Conservation (phyloP, 2,888 invertebrate genomes). For the Andrena bucephala region DNA sequence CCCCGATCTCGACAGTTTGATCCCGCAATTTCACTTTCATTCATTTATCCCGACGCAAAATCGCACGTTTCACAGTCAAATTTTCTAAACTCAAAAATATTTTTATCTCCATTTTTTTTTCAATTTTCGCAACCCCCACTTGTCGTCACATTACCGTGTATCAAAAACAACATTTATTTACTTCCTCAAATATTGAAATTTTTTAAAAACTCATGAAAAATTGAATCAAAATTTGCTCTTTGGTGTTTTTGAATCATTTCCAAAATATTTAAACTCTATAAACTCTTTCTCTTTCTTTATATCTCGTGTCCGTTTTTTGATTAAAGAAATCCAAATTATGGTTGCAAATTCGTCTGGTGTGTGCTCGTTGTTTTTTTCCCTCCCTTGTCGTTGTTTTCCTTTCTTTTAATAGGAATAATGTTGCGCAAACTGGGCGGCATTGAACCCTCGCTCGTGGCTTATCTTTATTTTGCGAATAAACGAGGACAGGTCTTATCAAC, state of each 20-base stretch:
- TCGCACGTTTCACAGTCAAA: not conserved
- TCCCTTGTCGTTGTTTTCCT: conserved; percentile 5
- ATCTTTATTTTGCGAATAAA: conserved; percentile 65
- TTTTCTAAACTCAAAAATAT: not conserved
- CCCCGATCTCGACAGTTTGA: not conserved
- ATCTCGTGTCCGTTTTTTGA: not conserved
- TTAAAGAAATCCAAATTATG: conserved; percentile 10
- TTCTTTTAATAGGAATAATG: conserved; percentile 39
- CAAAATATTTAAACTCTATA: not conserved
- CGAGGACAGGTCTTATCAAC: conserved; percentile 65
- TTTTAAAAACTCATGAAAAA: not conserved
- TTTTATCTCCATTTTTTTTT: not conserved
- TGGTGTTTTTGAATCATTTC: not conserved
- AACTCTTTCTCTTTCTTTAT: not conserved
- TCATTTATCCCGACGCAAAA: not conserved
- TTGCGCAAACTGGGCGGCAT: conserved; percentile 18
- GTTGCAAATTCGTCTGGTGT: not conserved
- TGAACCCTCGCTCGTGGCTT: conserved; percentile 52
- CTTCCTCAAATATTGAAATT: not conserved
- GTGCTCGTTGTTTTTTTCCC: not conserved
- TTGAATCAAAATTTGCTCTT: not conserved
- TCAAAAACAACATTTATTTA: not conserved
- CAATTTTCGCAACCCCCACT: not conserved
- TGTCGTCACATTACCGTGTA: not conserved
- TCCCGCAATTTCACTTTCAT: conserved; percentile 3